phyloP scores from a whole-genome alignment of 2,113 vertebrate genomes.

The Oreochromis tanganicae region DNA sequence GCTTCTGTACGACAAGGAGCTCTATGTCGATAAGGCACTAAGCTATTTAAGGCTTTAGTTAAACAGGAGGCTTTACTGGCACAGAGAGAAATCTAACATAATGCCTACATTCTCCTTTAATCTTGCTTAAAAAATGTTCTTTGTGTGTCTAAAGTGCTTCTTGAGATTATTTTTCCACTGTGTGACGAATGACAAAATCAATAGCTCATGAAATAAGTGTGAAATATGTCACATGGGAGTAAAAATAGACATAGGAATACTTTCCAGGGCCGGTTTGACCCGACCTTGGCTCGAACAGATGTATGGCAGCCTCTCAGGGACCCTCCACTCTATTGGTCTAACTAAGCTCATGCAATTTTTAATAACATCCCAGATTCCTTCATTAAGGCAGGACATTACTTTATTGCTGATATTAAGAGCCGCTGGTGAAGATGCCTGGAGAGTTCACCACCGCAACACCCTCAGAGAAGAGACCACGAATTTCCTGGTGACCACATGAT shows the following conservation, averaged over 20 bases:
- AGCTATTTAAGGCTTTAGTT: not conserved
- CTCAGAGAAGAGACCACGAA: not conserved
- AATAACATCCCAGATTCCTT: not conserved
- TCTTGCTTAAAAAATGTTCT: not conserved
- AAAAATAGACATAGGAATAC: conserved; percentile 35
- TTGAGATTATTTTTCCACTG: not conserved
- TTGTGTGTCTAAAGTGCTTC: not conserved
- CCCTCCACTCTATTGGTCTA: not conserved
- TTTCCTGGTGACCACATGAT: not conserved
- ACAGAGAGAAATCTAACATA: not conserved
- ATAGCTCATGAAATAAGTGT: not conserved
- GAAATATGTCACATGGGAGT: not conserved
- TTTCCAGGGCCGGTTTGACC: conserved; percentile 27
- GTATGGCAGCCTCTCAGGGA: not conserved
- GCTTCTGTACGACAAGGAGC: not conserved
- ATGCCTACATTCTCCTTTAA: not conserved
- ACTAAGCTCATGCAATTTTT: not conserved
- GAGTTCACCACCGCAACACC: not conserved
- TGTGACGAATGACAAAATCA: conserved; percentile 6
- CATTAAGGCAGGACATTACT: not conserved
- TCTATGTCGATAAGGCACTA: not conserved
- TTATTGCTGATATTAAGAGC: not conserved
- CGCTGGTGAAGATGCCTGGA: not conserved
- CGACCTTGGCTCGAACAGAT: conserved; percentile 35
- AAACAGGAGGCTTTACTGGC: not conserved